Evolutionary conservation across 2,113 vertebrate genomes (phyloP).

Genomic region (Syngnathoides biaculeatus): DNA sequence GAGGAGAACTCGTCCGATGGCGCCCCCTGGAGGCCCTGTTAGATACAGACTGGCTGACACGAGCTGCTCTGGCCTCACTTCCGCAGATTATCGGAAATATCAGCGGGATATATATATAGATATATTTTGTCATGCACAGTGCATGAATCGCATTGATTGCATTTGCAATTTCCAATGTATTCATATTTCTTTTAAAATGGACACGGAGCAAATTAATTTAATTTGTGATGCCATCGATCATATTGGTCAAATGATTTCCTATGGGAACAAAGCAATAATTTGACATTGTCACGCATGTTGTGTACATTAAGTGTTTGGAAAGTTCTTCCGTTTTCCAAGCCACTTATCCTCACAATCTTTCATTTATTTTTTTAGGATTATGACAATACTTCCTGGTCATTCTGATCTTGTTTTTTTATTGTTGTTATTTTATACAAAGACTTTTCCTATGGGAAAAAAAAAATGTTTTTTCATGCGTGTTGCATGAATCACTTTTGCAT

Average conservation of each 20-base stretch:
- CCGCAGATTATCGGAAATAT: conserved; percentile 20
- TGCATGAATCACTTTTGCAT: background rate
- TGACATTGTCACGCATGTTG: conserved; percentile 28
- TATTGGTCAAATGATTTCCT: background rate
- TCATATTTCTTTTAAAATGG: background rate
- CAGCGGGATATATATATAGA: too few species aligned
- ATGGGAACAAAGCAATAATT: background rate
- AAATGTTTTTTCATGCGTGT: background rate
- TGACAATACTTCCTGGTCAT: background rate
- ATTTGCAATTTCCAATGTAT: background rate
- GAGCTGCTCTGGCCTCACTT: background rate
- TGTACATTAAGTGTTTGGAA: too few species aligned
- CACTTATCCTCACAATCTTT: too few species aligned
- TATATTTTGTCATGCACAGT: too few species aligned
- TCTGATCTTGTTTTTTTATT: conserved; percentile 1
- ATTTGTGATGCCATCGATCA: conserved; percentile 5
- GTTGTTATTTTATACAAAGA: background rate
- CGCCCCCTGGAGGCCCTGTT: conserved; percentile 64
- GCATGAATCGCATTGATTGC: too few species aligned
- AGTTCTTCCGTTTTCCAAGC: too few species aligned
- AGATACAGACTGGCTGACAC: conserved; percentile 29
- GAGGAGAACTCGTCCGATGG: conserved; percentile 45
- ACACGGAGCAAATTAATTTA: background rate
- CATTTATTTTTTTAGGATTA: background rate
- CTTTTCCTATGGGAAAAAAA: background rate